Evolutionary conservation across 1,140 invertebrate species (phyloP).

Genomic region (Lepidurus packardi): DNA sequence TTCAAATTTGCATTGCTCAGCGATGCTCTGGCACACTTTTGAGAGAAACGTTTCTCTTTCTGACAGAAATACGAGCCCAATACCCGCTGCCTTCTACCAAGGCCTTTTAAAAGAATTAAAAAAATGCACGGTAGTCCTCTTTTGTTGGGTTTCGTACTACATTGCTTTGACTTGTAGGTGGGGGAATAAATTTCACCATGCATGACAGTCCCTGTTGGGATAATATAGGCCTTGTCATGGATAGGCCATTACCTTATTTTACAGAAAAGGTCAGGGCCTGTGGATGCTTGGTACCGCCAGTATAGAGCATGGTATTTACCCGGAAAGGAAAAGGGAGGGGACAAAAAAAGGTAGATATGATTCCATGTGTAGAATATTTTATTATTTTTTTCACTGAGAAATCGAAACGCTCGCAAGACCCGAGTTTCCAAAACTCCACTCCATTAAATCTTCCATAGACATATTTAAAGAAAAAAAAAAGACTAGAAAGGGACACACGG

Average conservation of each 20-base stretch:
- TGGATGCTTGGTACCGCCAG: background rate
- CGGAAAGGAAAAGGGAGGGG: background rate
- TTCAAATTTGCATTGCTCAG: too few species aligned
- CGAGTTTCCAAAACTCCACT: too few species aligned
- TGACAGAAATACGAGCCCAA: too few species aligned
- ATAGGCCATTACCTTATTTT: slow-evolving; percentile 17
- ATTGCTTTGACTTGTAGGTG: background rate
- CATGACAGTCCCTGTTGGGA: background rate
- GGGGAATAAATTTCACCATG: background rate
- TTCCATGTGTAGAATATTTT: too few species aligned
- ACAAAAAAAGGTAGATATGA: background rate
- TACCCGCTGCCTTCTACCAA: too few species aligned
- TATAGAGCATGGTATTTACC: background rate
- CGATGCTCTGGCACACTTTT: too few species aligned
- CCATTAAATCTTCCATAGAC: too few species aligned
- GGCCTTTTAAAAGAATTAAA: too few species aligned
- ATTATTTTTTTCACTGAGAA: too few species aligned
- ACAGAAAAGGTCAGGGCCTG: background rate
- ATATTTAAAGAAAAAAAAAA: background rate
- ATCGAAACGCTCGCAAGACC: too few species aligned
- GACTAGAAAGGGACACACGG: background rate
- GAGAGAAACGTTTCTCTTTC: too few species aligned
- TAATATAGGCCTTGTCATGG: slow-evolving; percentile 18
- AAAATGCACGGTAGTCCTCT: background rate
- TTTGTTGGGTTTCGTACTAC: background rate